Evolutionary conservation across 2,797 vertebrate species (phyloP).

Genomic region (Silurus lanzhouensis): DNA sequence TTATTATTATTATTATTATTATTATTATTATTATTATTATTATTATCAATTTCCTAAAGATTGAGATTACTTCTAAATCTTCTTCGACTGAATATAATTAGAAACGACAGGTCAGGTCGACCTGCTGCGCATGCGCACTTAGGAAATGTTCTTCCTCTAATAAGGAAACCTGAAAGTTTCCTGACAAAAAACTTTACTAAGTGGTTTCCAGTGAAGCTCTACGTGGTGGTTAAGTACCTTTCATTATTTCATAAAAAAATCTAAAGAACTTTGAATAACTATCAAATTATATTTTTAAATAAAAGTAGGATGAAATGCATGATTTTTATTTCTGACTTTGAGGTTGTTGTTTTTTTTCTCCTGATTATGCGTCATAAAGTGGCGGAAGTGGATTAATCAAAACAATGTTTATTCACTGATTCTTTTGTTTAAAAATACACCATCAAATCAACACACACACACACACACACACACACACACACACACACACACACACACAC

Average conservation of each 20-base stretch:
- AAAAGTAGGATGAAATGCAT: too few relatives aligned
- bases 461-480: neutral
- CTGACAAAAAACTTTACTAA: neutral
- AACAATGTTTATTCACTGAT: too few relatives aligned
- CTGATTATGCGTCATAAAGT: too few relatives aligned
- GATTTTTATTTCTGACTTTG: too few relatives aligned
- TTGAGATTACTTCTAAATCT: constrained; percentile 45
- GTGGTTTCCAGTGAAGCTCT: neutral
- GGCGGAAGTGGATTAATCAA: too few relatives aligned
- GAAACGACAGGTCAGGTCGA: constrained; percentile 72
- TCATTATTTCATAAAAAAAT: neutral
- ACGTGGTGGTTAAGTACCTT: neutral
- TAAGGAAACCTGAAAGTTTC: neutral
- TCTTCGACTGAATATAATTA: constrained; percentile 66
- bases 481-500: neutral
- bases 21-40: too few relatives aligned
- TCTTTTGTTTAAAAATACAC: too few relatives aligned
- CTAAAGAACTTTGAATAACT: too few relatives aligned
- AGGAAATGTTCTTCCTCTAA: neutral
- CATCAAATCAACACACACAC: neutral
- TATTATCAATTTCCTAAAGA: constrained; percentile 50
- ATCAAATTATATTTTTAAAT: too few relatives aligned
- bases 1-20: too few relatives aligned
- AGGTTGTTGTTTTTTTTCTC: too few relatives aligned
- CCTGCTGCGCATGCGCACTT: constrained; percentile 71